These are phyloP conservation scores for Cataglyphis livida DNA, from an alignment of 2,888 invertebrate species.

Conservation along the genomic window DNA sequence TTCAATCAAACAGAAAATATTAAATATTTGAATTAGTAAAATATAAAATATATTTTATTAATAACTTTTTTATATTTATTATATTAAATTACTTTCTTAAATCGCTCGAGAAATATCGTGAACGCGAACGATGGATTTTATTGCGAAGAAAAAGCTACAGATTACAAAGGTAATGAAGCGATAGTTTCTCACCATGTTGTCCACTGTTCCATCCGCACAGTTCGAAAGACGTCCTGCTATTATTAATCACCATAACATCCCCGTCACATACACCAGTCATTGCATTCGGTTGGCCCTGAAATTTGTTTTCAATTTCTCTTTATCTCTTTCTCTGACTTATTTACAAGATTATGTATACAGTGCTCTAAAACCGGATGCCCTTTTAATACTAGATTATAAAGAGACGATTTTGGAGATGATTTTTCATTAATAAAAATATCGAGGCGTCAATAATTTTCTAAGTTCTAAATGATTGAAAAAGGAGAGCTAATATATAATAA, in stretches of 20 bases:
- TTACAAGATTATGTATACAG: conserved; percentile 2
- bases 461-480: background rate
- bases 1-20: too few relatives aligned
- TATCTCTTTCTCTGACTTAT: background rate
- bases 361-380: background rate
- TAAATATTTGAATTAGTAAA: too few relatives aligned
- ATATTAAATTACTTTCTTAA: background rate
- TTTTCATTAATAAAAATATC: background rate
- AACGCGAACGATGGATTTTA: background rate
- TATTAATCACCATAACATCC: conserved; percentile 87
- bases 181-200: conserved; percentile 89
- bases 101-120: background rate
- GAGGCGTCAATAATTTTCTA: background rate
- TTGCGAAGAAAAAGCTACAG: background rate
- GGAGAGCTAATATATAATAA: background rate
- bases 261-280: conserved; percentile 92
- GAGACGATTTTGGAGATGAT: background rate
- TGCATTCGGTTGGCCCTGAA: conserved; percentile 93
- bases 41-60: too few relatives aligned
- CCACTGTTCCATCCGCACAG: conserved; percentile 94
- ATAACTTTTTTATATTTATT: too few relatives aligned
- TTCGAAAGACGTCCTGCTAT: conserved; percentile 85
- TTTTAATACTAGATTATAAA: background rate
- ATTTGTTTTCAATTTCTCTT: conserved; percentile 57
- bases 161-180: background rate